Evolutionary conservation across 2,888 invertebrate genomes (phyloP), one percentile per base, ranked within the genome.

Genomic region (Campoplex nolae): DNA sequence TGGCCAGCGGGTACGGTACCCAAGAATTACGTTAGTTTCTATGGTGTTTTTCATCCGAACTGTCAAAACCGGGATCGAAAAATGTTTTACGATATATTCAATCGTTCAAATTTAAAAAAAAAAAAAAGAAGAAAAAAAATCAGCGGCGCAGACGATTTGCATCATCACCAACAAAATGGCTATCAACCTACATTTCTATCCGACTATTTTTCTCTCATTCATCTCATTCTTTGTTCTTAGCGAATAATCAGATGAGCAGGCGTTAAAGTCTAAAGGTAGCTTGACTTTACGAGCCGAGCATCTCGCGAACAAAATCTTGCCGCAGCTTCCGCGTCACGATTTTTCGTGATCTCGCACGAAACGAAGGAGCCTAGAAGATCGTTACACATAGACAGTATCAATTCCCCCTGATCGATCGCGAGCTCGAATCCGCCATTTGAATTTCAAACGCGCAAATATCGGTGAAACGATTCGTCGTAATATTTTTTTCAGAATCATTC

Each of bases 251-350:
- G 28, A 58, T 28, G 58, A 38, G 38, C 38, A 62, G 58, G 16
- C 58, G 58, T 62, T 13, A 32, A 18, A 51, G 32, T 62, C 32
- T 32, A 38, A n/a, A 2, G 16, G 32, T n/a, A 35, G 3, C 38
- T 38, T 18, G 0, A 9, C 18, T 18, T 2, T 32, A 48, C 28
- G 45, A 16, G 58, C 54, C 38, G 75, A 51, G 38, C 35, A 73
- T 70, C 42, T 71, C 71, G 56, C n/a, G 81, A 81, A 71, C 48
- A 11, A 32, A 23, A 56, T 67, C 67, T 65, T 56, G 6, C 4
- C 38, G 38, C 51, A 77, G 76, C 76, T 85, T 85, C 85, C 85
- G 81, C 77, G 81, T 85, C 85, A 85, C 85, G 85, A 85, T 81
- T 42, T 77, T 77, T 85, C 85, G 85, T 85, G 85, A 85, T 85